Base-by-base conservation (phyloP, 2,113 vertebrate species). In the Brienomyrus longianalis region DNA sequence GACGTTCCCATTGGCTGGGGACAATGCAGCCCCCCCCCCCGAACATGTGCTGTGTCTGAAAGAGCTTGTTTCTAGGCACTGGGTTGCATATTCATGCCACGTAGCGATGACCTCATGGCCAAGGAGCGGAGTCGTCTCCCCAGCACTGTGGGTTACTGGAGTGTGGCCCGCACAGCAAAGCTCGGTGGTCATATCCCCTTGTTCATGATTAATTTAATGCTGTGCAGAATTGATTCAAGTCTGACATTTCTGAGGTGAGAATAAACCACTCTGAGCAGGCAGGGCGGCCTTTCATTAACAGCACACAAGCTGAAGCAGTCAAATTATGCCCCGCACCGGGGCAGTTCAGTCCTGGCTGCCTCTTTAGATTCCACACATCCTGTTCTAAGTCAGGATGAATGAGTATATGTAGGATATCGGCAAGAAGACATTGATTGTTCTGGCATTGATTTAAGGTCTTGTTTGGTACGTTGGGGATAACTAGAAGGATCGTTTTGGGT, bases 201-300 rank as follows among this genome's bases (percentile, higher is more conserved):
- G 48, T 87, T 52, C 85, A 52, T 54, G 27, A 87, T 87, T 87
- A 51, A 87, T 87, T 27, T 87, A 87, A 87, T 15, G n/a, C n/a
- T 54, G n/a, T 19, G 31, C n/a, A 31, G 48, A 51, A 87, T 35
- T 87, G 50, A 87, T 87, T 87, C 47, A 87, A 54, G 10, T 35
- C 85, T 87, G 85, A 87, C 85, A 54, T 54, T 87, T 54, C 48
- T 54, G 85, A 27, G n/a, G 85, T 87, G 85, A 54, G 51, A 87
- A 87, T 87, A 87, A 87, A 87, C 85, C n/a, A 39, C 47, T 35
- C 27, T 35, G 70, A 31, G 48, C 48, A 35, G 51, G 48, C 45
- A 21, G 13, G 51, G 27, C 31, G 27, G 85, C 27, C 48, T 56
- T 39, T 56, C 5, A 87, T 56, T 54, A 56, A 56, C 85, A 13